Percentiles rank a stretch among this genome's conserved stretches.
phyloP scores from a whole-genome alignment of 2,888 invertebrate genomes.

The Notodonta dromedarius region DNA sequence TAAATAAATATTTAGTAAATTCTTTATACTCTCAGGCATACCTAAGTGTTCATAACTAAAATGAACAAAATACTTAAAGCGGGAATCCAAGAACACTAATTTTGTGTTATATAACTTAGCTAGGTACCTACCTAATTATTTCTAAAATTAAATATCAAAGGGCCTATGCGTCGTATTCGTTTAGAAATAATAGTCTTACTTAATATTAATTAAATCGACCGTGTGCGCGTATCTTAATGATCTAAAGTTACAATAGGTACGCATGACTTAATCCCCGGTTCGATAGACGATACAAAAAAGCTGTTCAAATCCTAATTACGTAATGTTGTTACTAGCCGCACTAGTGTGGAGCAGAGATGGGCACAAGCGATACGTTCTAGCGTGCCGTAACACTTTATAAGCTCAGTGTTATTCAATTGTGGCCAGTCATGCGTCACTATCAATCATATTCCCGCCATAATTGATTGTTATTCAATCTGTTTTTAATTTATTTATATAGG shows the following conservation, averaged over 20 bases:
- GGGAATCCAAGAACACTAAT: too few species aligned
- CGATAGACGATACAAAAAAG: slow-evolving; percentile 48
- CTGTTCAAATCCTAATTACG: slow-evolving; percentile 51
- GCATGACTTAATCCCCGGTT: slow-evolving; percentile 52
- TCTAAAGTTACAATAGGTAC: slow-evolving; percentile 24
- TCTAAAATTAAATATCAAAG: too few species aligned
- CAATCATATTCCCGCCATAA: slow-evolving; percentile 39
- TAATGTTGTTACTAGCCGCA: slow-evolving; percentile 44
- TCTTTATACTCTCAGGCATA: too few species aligned
- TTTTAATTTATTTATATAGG: slow-evolving; percentile 22
- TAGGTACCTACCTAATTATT: too few species aligned
- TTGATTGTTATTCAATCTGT: slow-evolving; percentile 37
- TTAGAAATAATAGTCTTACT: too few species aligned
- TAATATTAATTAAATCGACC: too few species aligned
- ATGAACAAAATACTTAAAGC: too few species aligned
- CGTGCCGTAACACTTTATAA: slow-evolving; percentile 27
- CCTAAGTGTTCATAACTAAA: too few species aligned
- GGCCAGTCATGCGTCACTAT: slow-evolving; percentile 43
- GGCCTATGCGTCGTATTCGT: too few species aligned
- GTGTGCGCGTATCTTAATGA: slow-evolving; percentile 21
- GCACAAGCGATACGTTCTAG: slow-evolving; percentile 15
- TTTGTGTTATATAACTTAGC: too few species aligned
- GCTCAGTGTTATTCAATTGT: slow-evolving; percentile 40
- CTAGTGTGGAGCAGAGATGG: slow-evolving; percentile 16
- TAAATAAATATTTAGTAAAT: too few species aligned